A percentile compares a stretch with the other conserved stretches of the same genome.
Conservation (phyloP, 2,888 invertebrate species). For the Oithona nana region DNA sequence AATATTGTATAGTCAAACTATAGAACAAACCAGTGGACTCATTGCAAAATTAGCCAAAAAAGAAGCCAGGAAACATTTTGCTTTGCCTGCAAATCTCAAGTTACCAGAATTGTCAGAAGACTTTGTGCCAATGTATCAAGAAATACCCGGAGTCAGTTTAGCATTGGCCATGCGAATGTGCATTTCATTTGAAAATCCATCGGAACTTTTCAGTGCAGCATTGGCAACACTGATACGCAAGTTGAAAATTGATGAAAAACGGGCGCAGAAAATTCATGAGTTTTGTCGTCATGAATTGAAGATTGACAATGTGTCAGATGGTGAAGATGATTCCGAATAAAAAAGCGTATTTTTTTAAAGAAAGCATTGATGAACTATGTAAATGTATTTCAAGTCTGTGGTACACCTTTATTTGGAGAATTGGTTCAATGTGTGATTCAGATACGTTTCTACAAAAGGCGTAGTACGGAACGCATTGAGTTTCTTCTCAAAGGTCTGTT, state of each 20-base stretch:
- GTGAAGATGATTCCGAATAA: no score
- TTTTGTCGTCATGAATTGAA: no score
- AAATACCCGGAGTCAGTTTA: slow-evolving; percentile 4
- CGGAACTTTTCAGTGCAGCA: neutral
- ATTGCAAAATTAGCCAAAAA: neutral
- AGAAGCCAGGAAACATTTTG: neutral
- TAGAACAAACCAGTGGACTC: neutral
- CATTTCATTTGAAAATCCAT: neutral
- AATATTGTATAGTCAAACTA: neutral
- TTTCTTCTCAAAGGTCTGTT: no score
- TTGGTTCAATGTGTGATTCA: no score
- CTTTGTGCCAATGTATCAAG: neutral
- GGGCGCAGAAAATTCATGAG: slow-evolving; percentile 9
- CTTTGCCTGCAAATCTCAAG: neutral
- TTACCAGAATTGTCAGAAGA: neutral
- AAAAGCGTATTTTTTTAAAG: no score
- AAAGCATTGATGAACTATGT: no score
- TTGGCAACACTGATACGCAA: slow-evolving; percentile 1
- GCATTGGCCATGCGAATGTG: neutral
- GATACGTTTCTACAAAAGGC: no score
- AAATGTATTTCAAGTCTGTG: no score
- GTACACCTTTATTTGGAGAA: no score
- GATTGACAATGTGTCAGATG: no score
- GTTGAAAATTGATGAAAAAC: neutral
- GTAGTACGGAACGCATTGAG: no score